These are phyloP conservation scores for Meganola albula DNA, from an alignment of 2,888 invertebrate genomes.

Conservation along the genomic window DNA sequence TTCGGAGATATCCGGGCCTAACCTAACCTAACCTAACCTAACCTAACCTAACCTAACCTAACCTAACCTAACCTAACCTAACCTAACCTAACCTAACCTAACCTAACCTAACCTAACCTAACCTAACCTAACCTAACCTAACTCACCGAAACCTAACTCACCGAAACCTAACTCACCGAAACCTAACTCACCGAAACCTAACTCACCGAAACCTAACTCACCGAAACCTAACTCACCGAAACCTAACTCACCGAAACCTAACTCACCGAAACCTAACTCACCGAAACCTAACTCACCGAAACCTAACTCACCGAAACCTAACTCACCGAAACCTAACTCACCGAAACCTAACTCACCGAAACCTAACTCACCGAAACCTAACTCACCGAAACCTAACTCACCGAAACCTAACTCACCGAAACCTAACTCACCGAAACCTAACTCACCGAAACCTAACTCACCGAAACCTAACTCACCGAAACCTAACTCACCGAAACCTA, in stretches of 20 bases:
- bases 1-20: constrained; percentile 14
- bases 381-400: too few species aligned
- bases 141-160: constrained; percentile 18
- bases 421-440: too few species aligned
- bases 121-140: constrained; percentile 20
- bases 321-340: too few species aligned
- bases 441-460: too few species aligned
- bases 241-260: constrained; percentile 10
- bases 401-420: too few species aligned
- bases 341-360: too few species aligned
- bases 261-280: too few species aligned
- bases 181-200: constrained; percentile 12
- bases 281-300: too few species aligned
- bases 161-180: constrained; percentile 14
- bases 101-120: constrained; percentile 21
- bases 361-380: too few species aligned
- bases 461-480: too few species aligned
- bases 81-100: constrained; percentile 22
- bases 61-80: constrained; percentile 20
- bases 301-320: too few species aligned
- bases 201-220: constrained; percentile 16
- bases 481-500: too few species aligned
- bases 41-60: constrained; percentile 20
- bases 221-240: constrained; percentile 15
- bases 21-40: constrained; percentile 19